Evolutionary conservation across 2,797 vertebrate genomes (phyloP), one percentile per base, ranked within the genome.

Genomic region (Poecilia wingei): DNA sequence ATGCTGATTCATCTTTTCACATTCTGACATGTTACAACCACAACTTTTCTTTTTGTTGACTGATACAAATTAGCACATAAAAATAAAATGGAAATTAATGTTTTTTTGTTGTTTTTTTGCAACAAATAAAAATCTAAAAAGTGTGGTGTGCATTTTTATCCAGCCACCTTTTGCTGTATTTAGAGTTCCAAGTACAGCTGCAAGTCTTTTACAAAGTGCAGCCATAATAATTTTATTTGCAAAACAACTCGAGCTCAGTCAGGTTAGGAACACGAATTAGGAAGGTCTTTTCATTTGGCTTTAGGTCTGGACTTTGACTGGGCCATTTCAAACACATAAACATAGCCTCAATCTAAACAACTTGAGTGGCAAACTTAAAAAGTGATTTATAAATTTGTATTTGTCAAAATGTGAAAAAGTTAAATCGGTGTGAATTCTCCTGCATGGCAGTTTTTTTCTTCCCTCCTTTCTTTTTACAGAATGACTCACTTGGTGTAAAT

Each of bases 401-500:
- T 25, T 70, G 68, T 46, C 25, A 28, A 70, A 28, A 70, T 46
- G n/a, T n/a, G 13, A 70, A 28, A 45, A 46, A 3, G 41, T 7
- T 45, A 0, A 70, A 14, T 28, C 39, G n/a, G 12, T 25, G 45
- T 3, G 22, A 20, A 79, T 43, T 5, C 36, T 51, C 18, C 61
- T n/a, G 72, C 3, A 6, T 3, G 13, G 16, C n/a, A 1, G 47
- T 6, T 53, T 22, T 22, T 22, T 20, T 49, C 18, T 46, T 14
- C 4, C 4, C 18, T 51, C 20, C 20, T 22, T 9, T 8, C 20
- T 41, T 10, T 33, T 46, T 13, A 57, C 13, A 28, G 31, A 77
- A 69, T 64, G 43, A 91, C 98, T 98, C 97, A 99, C 98, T 99
- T 96, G 98, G 98, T 90, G 98, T 99, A 93, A 99, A 99, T 94